A percentile compares a stretch with the other conserved stretches of the same genome.
phyloP scores from a whole-genome alignment of 2,797 vertebrate genomes.

The Poecilia gillii region DNA sequence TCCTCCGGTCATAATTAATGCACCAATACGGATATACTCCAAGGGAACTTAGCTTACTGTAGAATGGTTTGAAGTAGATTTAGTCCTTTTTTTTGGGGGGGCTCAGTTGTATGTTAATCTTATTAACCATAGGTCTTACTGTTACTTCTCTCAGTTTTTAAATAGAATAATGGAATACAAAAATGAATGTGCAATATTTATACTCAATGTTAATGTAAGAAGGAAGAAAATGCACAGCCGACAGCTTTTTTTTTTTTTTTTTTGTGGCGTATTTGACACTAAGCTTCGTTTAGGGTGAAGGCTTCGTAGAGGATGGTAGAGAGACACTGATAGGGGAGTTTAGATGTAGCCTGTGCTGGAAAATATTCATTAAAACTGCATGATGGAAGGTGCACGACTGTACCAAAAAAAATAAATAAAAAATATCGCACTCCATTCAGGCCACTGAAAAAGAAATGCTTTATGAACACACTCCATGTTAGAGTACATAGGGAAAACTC shows the following conservation, averaged over 20 bases:
- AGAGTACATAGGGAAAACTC: conserved; percentile 27
- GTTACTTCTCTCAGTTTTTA: conserved; percentile 43
- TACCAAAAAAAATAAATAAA: conserved; percentile 54
- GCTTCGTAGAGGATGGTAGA: conserved; percentile 38
- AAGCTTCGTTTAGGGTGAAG: conserved; percentile 28
- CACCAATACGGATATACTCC: conserved; percentile 57
- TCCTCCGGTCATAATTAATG: conserved; percentile 46
- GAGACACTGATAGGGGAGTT: conserved; percentile 57
- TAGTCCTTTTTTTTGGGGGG: conserved; percentile 24
- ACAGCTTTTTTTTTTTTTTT: background rate
- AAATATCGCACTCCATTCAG: conserved; percentile 34
- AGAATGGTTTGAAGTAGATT: conserved; percentile 14
- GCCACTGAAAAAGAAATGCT: conserved; percentile 42
- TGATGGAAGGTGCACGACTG: conserved; percentile 50
- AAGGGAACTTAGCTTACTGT: conserved; percentile 50
- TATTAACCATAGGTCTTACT: conserved; percentile 46
- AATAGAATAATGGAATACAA: conserved; percentile 64
- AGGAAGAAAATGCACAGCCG: conserved; percentile 29
- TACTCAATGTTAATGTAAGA: conserved; percentile 57
- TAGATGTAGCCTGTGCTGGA: conserved; percentile 51
- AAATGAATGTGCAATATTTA: conserved; percentile 78
- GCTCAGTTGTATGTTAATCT: conserved; percentile 35
- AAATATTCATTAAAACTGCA: conserved; percentile 54
- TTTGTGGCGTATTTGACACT: conserved; percentile 59
- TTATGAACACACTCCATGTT: conserved; percentile 36